Conservation (phyloP, 1,140 invertebrate genomes). For the Conus ventricosus region DNA sequence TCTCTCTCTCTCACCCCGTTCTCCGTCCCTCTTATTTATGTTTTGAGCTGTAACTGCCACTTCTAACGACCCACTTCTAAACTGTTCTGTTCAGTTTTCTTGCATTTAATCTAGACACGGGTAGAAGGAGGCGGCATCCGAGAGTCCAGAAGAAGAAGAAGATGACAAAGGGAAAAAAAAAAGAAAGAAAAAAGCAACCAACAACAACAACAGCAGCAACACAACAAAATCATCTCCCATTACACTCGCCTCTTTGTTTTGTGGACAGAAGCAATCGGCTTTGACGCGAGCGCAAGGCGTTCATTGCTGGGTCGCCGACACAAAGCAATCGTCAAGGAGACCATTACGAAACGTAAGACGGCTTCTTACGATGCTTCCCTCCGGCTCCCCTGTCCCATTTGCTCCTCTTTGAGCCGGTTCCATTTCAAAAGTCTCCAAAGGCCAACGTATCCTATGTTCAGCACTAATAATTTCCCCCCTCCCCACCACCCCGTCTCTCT, state of each 20-base stretch:
- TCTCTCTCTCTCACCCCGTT: neutral
- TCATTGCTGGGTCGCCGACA: neutral
- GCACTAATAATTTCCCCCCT: too few relatives aligned
- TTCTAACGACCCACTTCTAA: neutral
- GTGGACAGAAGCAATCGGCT: constrained; percentile 11
- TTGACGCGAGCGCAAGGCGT: neutral
- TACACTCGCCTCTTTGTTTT: neutral
- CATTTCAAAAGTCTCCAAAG: neutral
- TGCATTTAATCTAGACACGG: neutral
- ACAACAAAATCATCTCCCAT: neutral
- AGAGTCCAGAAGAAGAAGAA: too few relatives aligned
- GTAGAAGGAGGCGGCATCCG: too few relatives aligned
- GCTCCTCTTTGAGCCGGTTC: neutral
- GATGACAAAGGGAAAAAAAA: too few relatives aligned
- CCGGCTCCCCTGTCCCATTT: neutral
- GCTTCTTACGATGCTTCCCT: neutral
- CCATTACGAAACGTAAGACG: constrained; percentile 7
- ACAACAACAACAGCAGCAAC: too few relatives aligned
- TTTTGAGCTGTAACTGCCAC: neutral
- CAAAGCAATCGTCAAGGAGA: neutral
- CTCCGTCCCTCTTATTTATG: neutral
- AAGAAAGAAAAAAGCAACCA: too few relatives aligned
- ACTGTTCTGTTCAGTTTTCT: neutral
- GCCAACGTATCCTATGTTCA: too few relatives aligned
- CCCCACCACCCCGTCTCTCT: too few relatives aligned